phyloP scores from a whole-genome alignment of 1,140 invertebrate species.

The Papilio polyxenes region DNA sequence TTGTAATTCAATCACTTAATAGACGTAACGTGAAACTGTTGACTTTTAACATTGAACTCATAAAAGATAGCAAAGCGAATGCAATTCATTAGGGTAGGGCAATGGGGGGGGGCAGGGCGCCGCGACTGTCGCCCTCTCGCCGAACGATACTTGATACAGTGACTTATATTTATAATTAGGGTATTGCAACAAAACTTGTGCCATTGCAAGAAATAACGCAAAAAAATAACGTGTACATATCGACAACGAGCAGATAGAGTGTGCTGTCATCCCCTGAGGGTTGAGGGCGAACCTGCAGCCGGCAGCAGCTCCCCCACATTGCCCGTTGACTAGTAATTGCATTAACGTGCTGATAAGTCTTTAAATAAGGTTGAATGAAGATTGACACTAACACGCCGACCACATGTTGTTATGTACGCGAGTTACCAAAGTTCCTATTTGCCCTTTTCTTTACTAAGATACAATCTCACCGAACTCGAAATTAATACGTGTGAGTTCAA shows the following conservation, averaged over 20 bases:
- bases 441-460: no score
- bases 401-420: no score
- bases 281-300: no score
- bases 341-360: background rate
- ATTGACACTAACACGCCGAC: background rate
- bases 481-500: no score
- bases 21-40: background rate
- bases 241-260: background rate
- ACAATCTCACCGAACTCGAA: no score
- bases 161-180: conserved; percentile 13
- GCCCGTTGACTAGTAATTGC: background rate
- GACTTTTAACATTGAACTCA: background rate
- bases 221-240: background rate
- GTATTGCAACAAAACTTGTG: background rate
- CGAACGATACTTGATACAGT: background rate
- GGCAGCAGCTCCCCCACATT: background rate
- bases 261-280: background rate
- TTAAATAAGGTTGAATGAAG: background rate
- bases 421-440: no score
- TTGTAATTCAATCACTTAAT: background rate
- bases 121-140: background rate
- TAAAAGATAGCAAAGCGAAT: background rate
- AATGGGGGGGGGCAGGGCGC: background rate
- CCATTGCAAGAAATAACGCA: background rate
- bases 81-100: background rate